Percentiles rank a stretch among this genome's conserved stretches.
phyloP scores from a whole-genome alignment of 2,888 invertebrate genomes.

The Melinaea marsaeus region DNA sequence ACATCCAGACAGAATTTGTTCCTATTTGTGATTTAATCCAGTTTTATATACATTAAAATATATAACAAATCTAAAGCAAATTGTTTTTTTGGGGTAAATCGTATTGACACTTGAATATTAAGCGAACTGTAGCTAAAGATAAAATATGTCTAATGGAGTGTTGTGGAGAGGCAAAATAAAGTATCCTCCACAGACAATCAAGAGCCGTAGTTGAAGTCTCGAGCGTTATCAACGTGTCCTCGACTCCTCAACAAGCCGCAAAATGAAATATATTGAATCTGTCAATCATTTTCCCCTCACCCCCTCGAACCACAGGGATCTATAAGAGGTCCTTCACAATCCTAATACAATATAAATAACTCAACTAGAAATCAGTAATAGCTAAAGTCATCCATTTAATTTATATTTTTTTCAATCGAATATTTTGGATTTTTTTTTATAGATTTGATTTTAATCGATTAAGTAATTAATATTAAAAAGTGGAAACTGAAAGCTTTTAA shows the following conservation, averaged over 20 bases:
- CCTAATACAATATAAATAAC: neutral
- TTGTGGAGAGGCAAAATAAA: slow-evolving; percentile 59
- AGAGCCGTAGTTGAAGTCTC: slow-evolving; percentile 47
- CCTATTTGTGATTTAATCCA: slow-evolving; percentile 17
- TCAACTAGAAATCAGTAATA: too few relatives aligned
- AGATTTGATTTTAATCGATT: too few relatives aligned
- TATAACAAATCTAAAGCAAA: neutral
- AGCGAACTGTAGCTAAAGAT: slow-evolving; percentile 40
- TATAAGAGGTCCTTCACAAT: neutral
- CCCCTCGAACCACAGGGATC: slow-evolving; percentile 6
- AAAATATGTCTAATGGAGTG: slow-evolving; percentile 68
- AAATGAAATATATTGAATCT: slow-evolving; percentile 74
- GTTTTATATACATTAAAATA: neutral
- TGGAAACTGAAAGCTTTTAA: neutral
- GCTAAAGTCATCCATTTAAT: too few relatives aligned
- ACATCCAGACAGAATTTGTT: slow-evolving; percentile 46
- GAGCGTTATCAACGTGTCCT: slow-evolving; percentile 60
- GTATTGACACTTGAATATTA: slow-evolving; percentile 44
- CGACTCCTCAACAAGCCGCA: slow-evolving; percentile 75
- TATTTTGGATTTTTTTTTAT: too few relatives aligned
- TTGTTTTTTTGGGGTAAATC: slow-evolving; percentile 1
- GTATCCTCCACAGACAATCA: slow-evolving; percentile 57
- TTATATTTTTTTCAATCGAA: too few relatives aligned
- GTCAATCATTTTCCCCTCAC: slow-evolving; percentile 76
- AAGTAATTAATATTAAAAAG: too few relatives aligned